Evolutionary conservation across 2,888 invertebrate genomes (phyloP).

Genomic region (Melipona bicolor): DNA sequence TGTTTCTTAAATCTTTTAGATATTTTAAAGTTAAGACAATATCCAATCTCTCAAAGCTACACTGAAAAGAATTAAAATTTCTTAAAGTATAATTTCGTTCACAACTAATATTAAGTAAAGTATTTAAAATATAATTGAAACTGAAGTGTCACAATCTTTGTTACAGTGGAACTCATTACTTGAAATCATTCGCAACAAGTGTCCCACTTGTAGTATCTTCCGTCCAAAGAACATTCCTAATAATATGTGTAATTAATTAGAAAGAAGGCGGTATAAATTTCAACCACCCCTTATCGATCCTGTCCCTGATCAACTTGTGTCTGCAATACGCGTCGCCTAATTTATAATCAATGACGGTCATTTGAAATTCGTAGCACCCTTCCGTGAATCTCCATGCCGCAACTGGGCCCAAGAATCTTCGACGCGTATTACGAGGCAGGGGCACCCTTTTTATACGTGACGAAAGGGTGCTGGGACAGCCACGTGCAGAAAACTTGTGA

Average conservation of each 20-base stretch:
- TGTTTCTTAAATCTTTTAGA: too few relatives aligned
- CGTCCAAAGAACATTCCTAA: not conserved
- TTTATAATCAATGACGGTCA: conserved; percentile 60
- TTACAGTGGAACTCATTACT: not conserved
- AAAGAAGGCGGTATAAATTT: not conserved
- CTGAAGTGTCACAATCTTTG: too few relatives aligned
- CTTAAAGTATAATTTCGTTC: too few relatives aligned
- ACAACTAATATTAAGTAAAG: too few relatives aligned
- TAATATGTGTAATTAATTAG: not conserved
- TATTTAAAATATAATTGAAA: too few relatives aligned
- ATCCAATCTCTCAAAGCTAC: too few relatives aligned
- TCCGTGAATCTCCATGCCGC: conserved; percentile 45
- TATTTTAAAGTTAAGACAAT: too few relatives aligned
- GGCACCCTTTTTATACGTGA: conserved; percentile 66
- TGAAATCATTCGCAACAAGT: conserved; percentile 1
- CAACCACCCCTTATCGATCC: not conserved
- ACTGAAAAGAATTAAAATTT: too few relatives aligned
- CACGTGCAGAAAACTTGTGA: conserved; percentile 51
- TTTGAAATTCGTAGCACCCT: conserved; percentile 51
- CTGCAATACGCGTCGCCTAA: conserved; percentile 19
- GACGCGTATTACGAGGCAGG: conserved; percentile 53
- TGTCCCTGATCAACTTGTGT: conserved; percentile 29
- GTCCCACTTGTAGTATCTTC: not conserved
- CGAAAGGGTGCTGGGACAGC: conserved; percentile 65
- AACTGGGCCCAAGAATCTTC: conserved; percentile 47